Percentiles rank a stretch among this genome's conserved stretches.
Conservation (phyloP, 2,888 invertebrate species). For the Lycia hirtaria region DNA sequence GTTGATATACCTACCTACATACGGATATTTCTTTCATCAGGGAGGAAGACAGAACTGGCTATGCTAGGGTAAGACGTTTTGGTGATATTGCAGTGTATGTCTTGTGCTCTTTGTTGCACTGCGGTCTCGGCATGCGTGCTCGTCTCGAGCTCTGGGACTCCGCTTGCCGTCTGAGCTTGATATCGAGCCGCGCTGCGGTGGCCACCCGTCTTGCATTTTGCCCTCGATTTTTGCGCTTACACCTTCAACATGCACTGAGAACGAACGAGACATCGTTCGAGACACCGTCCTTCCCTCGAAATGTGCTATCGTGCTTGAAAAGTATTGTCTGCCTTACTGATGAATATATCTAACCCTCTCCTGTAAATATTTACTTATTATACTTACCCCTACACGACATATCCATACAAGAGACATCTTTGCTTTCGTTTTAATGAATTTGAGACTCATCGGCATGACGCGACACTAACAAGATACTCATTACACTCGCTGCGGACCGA, state of each 20-base stretch:
- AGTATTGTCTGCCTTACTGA: slow-evolving; percentile 83
- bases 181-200: slow-evolving; percentile 34
- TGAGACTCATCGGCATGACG: slow-evolving; percentile 71
- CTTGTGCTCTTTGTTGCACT: slow-evolving; percentile 70
- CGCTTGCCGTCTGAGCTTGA: slow-evolving; percentile 59
- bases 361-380: slow-evolving; percentile 66
- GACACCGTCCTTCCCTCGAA: slow-evolving; percentile 41
- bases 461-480: slow-evolving; percentile 73
- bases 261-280: slow-evolving; percentile 27
- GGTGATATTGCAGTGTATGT: slow-evolving; percentile 71
- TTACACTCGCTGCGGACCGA: slow-evolving; percentile 62
- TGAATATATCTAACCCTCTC: slow-evolving; percentile 64
- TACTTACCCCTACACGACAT: slow-evolving; percentile 44
- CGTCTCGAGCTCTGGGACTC: slow-evolving; percentile 47
- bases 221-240: slow-evolving; percentile 63
- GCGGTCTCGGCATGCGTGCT: slow-evolving; percentile 44
- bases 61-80: slow-evolving; percentile 85
- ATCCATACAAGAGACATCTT: slow-evolving; percentile 46
- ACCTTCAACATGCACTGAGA: slow-evolving; percentile 60
- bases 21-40: slow-evolving; percentile 82
- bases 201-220: slow-evolving; percentile 60
- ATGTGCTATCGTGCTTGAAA: slow-evolving; percentile 66
- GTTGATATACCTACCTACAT: slow-evolving; percentile 56
- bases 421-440: slow-evolving; percentile 72
- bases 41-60: slow-evolving; percentile 85